A percentile compares a stretch with the other conserved stretches of the same genome.
Conservation (phyloP, 2,888 invertebrate species). For the Disparrhopalites patrizii region DNA sequence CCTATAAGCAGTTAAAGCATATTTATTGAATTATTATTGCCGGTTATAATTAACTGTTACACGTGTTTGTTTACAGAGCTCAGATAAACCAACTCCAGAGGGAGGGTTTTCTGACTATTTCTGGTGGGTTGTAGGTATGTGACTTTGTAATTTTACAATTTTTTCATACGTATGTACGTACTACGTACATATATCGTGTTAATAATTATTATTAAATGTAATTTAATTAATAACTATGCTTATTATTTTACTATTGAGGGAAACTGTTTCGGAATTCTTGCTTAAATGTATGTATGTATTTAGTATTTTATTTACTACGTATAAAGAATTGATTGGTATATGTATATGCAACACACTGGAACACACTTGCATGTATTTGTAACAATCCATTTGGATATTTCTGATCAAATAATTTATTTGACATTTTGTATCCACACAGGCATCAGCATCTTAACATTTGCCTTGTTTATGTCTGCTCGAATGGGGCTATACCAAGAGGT, state of each 20-base stretch:
- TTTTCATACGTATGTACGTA: too few species aligned
- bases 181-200: too few species aligned
- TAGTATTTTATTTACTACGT: background rate
- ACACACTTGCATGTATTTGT: too few species aligned
- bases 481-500: constrained; percentile 95
- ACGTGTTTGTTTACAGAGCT: constrained; percentile 28
- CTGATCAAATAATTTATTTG: too few species aligned
- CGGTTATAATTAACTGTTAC: constrained; percentile 14
- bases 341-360: background rate
- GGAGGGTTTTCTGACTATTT: constrained; percentile 55
- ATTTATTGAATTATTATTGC: too few species aligned
- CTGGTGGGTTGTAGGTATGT: constrained; percentile 62
- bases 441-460: constrained; percentile 75
- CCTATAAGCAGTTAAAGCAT: too few species aligned
- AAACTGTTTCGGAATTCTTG: background rate
- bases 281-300: background rate
- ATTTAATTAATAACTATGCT: too few species aligned
- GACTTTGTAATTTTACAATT: too few species aligned
- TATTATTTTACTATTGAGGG: too few species aligned
- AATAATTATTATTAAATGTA: too few species aligned
- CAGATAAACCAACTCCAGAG: constrained; percentile 14
- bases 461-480: constrained; percentile 85
- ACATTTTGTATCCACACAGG: constrained; percentile 53
- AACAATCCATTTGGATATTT: too few species aligned
- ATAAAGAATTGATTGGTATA: background rate